Base-by-base conservation (phyloP, 2,888 invertebrate species). In the Cloeon dipterum region DNA sequence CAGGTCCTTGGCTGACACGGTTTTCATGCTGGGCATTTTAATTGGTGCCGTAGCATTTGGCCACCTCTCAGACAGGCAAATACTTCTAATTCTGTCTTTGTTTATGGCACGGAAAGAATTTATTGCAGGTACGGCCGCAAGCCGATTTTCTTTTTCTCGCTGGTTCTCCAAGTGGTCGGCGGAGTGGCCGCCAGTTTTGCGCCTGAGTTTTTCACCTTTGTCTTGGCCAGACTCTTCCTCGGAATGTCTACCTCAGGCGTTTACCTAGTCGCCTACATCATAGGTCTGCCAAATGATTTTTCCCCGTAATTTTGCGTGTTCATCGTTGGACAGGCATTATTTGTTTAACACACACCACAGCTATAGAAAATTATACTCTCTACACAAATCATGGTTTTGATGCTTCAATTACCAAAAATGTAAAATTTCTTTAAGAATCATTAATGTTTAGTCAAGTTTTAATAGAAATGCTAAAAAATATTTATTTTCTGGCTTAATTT, bases 191-290 rank as follows among this genome's bases (percentile, higher is more conserved):
- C 74, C 4, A 71, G 70, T 3, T 47, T 75, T 34, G 63, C 75
- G 1, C 74, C 74, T 1, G 70, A 76, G 46, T 74, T 70, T 50
- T 62, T 69, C 49, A 66, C 66, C 33, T 78, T 73, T 48, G 67
- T 72, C 10, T 50, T 70, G 38, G 63, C 71, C 29, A 61, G 79
- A 42, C 54, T 72, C 40, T 51, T 77, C 35, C 66, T 79, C 18
- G 79, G 79, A 11, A 66, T 73, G 10, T 72, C 74, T 8, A 74
- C 77, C 7, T 75, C 76, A 5, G 78, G 78, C 2, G 73, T 77
- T 8, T 79, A 77, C 49, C 58, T 78, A 40, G 76, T 78, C 16
- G 74, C 76, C 32, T 79, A 78, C 53, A 77, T 78, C 34, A 72
- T 79, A 45, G 75, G 77, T 66, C 61, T n/a, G n/a, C n/a, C n/a